phyloP scores from a whole-genome alignment of 2,888 invertebrate genomes.

The Polydesmus complanatus region DNA sequence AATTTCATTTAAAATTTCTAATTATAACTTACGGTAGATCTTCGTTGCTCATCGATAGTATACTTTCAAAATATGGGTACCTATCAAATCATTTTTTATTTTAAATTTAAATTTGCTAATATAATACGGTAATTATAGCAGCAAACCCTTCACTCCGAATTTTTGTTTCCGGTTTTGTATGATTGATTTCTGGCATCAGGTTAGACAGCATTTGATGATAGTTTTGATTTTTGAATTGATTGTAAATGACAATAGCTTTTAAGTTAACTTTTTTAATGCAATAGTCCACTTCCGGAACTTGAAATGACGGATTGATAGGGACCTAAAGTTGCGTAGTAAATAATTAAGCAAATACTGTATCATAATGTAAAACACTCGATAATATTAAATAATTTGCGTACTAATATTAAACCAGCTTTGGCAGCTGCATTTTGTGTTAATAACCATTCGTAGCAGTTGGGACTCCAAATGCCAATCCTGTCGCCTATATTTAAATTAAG shows the following conservation, averaged over 20 bases:
- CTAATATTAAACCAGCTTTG: constrained; percentile 55
- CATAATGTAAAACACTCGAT: constrained; percentile 25
- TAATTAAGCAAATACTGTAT: background rate
- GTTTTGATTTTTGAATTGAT: constrained; percentile 30
- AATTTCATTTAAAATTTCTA: background rate
- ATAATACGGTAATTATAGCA: too few relatives aligned
- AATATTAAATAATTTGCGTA: constrained; percentile 25
- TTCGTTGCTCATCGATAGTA: constrained; percentile 44
- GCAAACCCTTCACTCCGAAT: constrained; percentile 5
- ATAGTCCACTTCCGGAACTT: constrained; percentile 41
- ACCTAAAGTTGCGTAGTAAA: constrained; percentile 41
- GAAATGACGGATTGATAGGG: constrained; percentile 61
- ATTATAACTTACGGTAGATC: constrained; percentile 39
- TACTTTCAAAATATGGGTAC: constrained; percentile 39
- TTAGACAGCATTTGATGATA: constrained; percentile 32
- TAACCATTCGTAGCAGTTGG: constrained; percentile 63
- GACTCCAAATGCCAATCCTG: constrained; percentile 61
- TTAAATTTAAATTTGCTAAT: too few relatives aligned
- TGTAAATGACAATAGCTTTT: background rate
- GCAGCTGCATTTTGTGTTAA: constrained; percentile 53
- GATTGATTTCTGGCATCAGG: constrained; percentile 30
- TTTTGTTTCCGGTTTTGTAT: constrained; percentile 14
- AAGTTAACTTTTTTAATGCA: constrained; percentile 18
- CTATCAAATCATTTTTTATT: constrained; percentile 19
- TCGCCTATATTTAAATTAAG: constrained; percentile 57